phyloP scores from a whole-genome alignment of 2,113 vertebrate species.

The Fulmarus glacialis region DNA sequence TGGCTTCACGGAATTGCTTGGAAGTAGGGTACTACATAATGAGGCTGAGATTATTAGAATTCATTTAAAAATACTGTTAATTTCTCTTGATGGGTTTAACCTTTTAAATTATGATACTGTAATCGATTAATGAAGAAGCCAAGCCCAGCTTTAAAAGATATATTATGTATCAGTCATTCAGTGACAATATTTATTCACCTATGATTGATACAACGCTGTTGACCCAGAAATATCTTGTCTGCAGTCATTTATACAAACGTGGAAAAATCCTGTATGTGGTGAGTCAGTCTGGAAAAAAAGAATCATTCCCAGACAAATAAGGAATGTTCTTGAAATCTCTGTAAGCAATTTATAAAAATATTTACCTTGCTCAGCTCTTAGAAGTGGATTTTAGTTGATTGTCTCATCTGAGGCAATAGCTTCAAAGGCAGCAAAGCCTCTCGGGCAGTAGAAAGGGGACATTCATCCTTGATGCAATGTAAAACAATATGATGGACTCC shows the following conservation, averaged over 20 bases:
- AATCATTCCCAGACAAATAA: neutral
- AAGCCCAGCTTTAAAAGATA: neutral
- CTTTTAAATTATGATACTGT: neutral
- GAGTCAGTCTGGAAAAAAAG: neutral
- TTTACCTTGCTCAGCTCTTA: neutral
- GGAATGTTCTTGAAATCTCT: neutral
- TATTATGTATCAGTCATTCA: neutral
- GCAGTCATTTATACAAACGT: neutral
- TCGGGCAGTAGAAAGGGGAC: neutral
- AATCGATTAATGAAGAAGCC: neutral
- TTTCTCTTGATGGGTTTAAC: neutral
- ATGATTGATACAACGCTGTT: neutral
- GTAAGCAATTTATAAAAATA: conserved; percentile 22
- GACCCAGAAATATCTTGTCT: neutral
- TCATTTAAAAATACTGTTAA: neutral
- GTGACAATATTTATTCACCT: neutral
- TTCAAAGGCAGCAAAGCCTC: neutral
- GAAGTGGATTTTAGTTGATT: neutral
- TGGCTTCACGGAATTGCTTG: neutral
- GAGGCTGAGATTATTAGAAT: neutral
- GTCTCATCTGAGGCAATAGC: neutral
- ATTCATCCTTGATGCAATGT: neutral
- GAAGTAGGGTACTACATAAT: neutral
- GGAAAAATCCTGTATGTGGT: neutral
- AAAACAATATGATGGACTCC: neutral